These are phyloP conservation scores for Portunus trituberculatus DNA, from an alignment of 1,140 invertebrate species.

Conservation along the genomic window DNA sequence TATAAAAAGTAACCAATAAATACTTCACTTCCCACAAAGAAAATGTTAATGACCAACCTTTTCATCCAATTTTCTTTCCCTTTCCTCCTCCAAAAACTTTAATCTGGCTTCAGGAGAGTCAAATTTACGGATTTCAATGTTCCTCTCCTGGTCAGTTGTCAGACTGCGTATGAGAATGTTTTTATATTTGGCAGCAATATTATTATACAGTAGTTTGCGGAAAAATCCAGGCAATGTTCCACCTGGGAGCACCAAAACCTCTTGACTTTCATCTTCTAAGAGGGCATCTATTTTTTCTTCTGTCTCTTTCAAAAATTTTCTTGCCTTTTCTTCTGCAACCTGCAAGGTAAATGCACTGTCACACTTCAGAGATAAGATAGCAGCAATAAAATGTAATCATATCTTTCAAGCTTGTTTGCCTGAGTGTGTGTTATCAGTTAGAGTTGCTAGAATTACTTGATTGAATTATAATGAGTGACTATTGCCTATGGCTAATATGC, in stretches of 20 bases:
- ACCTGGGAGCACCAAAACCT: conserved; percentile 42
- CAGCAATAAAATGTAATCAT: too few species aligned
- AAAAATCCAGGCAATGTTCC: conserved; percentile 55
- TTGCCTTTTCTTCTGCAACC: conserved; percentile 65
- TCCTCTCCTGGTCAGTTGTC: conserved; percentile 42
- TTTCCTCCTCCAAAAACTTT: conserved; percentile 47
- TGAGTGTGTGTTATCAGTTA: too few species aligned
- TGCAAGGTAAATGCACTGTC: background rate
- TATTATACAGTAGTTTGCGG: conserved; percentile 70
- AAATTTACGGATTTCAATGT: conserved; percentile 65
- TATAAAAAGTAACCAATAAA: background rate
- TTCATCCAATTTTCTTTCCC: conserved; percentile 54
- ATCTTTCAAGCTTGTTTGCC: too few species aligned
- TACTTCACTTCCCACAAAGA: background rate
- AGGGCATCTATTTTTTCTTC: conserved; percentile 64
- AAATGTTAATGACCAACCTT: conserved; percentile 40
- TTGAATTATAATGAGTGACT: too few species aligned
- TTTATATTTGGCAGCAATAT: conserved; percentile 60
- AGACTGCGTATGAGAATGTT: conserved; percentile 55
- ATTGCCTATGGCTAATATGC: too few species aligned
- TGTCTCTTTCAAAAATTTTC: conserved; percentile 59
- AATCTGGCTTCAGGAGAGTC: background rate
- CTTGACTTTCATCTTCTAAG: conserved; percentile 27
- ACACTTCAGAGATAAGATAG: background rate
- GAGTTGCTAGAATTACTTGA: too few species aligned